Percentiles rank a stretch among this genome's conserved stretches.
Evolutionary conservation across 2,113 vertebrate genomes (phyloP).

Genomic region (Rhinogobius similis): DNA sequence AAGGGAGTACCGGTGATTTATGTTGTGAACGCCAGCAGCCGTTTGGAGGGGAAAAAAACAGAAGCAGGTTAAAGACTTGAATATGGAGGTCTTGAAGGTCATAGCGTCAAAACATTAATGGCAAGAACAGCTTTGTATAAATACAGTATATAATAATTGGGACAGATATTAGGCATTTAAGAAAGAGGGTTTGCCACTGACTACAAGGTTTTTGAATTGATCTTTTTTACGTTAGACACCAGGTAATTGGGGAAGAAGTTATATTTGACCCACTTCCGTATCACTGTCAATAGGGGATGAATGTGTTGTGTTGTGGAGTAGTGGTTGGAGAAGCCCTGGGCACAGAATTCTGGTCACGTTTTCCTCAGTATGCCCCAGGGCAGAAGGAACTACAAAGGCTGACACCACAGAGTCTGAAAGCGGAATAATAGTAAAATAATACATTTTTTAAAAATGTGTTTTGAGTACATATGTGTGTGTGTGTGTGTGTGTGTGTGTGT

Average conservation of each 20-base stretch:
- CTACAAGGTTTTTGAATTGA: neutral
- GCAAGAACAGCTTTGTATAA: neutral
- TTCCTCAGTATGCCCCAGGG: neutral
- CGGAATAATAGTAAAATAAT: too few species aligned
- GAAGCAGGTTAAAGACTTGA: neutral
- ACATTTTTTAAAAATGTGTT: too few species aligned
- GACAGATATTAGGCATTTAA: too few species aligned
- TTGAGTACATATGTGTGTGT: too few species aligned
- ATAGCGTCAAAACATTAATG: neutral
- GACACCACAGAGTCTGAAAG: neutral
- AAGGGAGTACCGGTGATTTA: neutral
- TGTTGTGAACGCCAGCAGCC: neutral
- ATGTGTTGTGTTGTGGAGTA: neutral
- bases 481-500: too few species aligned
- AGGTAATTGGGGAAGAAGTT: neutral
- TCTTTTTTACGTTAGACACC: neutral
- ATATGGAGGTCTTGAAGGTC: neutral
- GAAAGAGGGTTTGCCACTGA: too few species aligned
- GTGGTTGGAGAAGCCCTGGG: neutral
- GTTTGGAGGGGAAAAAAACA: neutral
- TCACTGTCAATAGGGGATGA: too few species aligned
- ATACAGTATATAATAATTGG: too few species aligned
- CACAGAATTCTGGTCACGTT: neutral
- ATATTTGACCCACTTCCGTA: too few species aligned
- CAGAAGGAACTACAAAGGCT: neutral